These are phyloP conservation scores for Caprella mutica DNA, from an alignment of 2,888 invertebrate species.

Conservation along the genomic window DNA sequence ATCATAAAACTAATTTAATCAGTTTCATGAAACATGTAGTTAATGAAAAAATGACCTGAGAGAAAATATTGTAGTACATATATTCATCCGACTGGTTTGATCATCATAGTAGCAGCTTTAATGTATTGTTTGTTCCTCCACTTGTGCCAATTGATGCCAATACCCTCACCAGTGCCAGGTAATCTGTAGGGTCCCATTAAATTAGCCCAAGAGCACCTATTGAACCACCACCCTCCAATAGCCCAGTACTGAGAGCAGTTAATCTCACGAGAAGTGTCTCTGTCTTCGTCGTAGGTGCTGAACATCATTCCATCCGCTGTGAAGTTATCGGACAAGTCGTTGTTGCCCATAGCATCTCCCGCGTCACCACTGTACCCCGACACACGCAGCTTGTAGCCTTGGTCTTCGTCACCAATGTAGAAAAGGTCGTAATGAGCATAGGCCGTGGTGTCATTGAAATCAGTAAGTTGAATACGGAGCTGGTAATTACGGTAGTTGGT, in stretches of 20 bases:
- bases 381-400: constrained; percentile 26
- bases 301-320: constrained; percentile 33
- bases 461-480: constrained; percentile 22
- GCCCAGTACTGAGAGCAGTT: constrained; percentile 33
- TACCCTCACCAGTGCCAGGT: constrained; percentile 25
- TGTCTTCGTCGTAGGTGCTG: constrained; percentile 26
- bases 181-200: constrained; percentile 31
- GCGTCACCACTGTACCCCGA: constrained; percentile 29
- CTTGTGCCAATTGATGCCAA: constrained; percentile 34
- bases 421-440: constrained; percentile 28
- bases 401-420: constrained; percentile 25
- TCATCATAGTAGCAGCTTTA: constrained; percentile 27
- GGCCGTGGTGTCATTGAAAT: constrained; percentile 22
- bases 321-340: constrained; percentile 24
- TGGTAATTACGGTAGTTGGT: constrained; percentile 30
- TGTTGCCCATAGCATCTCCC: constrained; percentile 26
- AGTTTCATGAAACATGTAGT: too few species aligned
- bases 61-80: too few species aligned
- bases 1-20: too few species aligned
- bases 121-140: constrained; percentile 34
- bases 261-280: constrained; percentile 32
- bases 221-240: constrained; percentile 34
- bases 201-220: constrained; percentile 34
- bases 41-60: too few species aligned
- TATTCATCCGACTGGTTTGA: too few species aligned